Percentiles rank a stretch among this genome's conserved stretches.
Evolutionary conservation across 2,113 vertebrate genomes (phyloP).

Genomic region (Megaceryle maxima): DNA sequence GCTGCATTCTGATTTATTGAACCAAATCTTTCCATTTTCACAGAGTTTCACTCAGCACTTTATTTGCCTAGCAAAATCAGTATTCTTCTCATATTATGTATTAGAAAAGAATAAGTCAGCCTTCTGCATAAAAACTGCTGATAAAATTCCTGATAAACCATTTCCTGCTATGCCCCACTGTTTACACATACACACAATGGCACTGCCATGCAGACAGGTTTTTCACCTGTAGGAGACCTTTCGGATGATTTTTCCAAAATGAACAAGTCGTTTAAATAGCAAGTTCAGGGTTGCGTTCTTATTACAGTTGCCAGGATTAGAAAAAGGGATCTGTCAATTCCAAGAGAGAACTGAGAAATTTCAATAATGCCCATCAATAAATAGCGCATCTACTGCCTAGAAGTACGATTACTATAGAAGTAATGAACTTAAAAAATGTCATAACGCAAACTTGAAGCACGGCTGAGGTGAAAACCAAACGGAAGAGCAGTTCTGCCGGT

Average conservation of each 20-base stretch:
- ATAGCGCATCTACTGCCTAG: background rate
- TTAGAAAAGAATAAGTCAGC: background rate
- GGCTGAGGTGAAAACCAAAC: background rate
- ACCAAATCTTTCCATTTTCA: background rate
- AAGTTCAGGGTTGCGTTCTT: background rate
- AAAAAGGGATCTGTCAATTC: background rate
- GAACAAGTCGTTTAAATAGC: background rate
- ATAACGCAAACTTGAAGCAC: background rate
- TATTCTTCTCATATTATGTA: background rate
- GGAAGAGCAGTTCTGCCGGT: background rate
- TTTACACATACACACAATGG: background rate
- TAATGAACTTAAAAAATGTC: background rate
- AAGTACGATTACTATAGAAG: background rate
- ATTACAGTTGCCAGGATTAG: background rate
- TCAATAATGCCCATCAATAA: background rate
- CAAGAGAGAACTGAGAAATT: background rate
- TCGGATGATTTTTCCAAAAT: background rate
- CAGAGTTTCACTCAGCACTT: background rate
- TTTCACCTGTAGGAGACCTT: background rate
- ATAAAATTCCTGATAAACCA: background rate
- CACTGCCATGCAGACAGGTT: background rate
- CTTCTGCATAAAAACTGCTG: background rate
- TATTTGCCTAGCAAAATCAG: background rate
- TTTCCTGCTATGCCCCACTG: background rate
- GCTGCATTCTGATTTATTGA: background rate